Evolutionary conservation across 2,797 vertebrate genomes (phyloP).

Genomic region (Macropus fuliginosus): DNA sequence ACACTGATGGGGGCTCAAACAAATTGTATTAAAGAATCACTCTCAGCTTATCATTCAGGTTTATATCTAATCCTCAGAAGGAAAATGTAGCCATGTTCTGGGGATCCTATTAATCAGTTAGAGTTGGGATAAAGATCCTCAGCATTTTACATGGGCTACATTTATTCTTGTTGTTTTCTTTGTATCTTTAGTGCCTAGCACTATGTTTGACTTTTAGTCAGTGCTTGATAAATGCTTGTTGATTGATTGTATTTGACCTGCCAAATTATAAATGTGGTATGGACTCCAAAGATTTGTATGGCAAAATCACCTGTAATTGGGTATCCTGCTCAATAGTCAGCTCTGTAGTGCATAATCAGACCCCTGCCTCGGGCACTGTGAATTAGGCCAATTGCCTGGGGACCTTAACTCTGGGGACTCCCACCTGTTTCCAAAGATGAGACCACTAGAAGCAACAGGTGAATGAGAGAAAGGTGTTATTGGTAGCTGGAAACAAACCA

Average conservation of each 20-base stretch:
- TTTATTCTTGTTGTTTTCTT: background rate
- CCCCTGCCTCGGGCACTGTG: accelerated
- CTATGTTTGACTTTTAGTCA: background rate
- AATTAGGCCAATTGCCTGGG: accelerated
- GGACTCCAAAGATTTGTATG: background rate
- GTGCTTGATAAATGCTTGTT: background rate
- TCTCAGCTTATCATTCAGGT: background rate
- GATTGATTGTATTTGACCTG: background rate
- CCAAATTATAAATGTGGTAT: background rate
- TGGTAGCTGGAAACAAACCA: background rate
- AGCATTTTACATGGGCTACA: background rate
- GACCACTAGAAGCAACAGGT: accelerated
- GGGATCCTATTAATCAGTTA: background rate
- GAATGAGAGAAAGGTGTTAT: background rate
- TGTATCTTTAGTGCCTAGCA: background rate
- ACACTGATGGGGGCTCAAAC: no score
- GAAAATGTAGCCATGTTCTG: background rate
- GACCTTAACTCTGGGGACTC: background rate
- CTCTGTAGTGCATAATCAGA: no score
- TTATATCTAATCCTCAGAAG: background rate
- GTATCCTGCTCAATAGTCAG: accelerated
- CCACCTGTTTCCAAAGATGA: background rate
- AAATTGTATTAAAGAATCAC: background rate
- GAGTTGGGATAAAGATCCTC: background rate
- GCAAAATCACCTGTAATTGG: accelerated